A percentile compares a stretch with the other conserved stretches of the same genome.
phyloP scores from a whole-genome alignment of 2,797 vertebrate species.

The Chloroceryle amazona region DNA sequence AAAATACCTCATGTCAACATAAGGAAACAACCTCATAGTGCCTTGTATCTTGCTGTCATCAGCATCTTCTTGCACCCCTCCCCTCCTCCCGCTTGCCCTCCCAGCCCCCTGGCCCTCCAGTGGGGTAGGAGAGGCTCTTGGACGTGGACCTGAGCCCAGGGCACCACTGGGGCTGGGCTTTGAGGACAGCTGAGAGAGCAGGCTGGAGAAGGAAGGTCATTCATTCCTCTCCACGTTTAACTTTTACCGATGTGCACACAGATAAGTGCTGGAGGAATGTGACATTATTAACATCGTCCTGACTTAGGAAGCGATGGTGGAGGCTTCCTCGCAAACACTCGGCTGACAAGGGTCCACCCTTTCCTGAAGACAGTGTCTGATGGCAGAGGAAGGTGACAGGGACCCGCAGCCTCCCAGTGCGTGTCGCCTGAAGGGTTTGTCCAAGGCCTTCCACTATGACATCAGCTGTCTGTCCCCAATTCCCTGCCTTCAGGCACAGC shows the following conservation, averaged over 20 bases:
- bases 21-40: not conserved
- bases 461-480: fast-evolving
- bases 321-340: not conserved
- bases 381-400: not conserved
- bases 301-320: not conserved
- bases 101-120: not conserved
- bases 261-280: slow-evolving; percentile 40
- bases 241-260: not conserved
- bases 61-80: not conserved
- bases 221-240: not conserved
- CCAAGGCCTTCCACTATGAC: fast-evolving
- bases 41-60: not conserved
- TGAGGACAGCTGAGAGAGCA: not conserved
- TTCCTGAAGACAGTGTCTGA: not conserved
- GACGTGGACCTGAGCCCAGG: not conserved
- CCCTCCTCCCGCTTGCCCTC: too few species aligned
- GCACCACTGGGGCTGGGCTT: not conserved
- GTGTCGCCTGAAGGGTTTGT: fast-evolving
- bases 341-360: not conserved
- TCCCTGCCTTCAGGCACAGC: not conserved
- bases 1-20: not conserved
- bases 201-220: not conserved
- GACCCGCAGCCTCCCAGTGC: not conserved
- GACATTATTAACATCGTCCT: not conserved
- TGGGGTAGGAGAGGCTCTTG: not conserved